A percentile compares a stretch with the other conserved stretches of the same genome.
Evolutionary conservation across 2,888 invertebrate genomes (phyloP).

Genomic region (Aelia acuminata): DNA sequence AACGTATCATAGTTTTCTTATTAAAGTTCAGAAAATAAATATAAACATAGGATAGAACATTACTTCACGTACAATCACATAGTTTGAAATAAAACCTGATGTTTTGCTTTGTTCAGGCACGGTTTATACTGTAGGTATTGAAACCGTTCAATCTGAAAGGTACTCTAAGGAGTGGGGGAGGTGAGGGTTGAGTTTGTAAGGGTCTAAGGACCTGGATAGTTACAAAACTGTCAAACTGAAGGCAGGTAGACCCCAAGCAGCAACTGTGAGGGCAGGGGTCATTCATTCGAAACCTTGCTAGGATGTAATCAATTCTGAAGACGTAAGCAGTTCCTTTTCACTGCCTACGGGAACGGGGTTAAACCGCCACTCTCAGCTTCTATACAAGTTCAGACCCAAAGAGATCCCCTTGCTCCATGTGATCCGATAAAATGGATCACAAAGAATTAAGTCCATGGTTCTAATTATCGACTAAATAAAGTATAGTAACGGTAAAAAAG

Average conservation of each 20-base stretch:
- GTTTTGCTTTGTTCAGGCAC: too few species aligned
- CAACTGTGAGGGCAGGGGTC: background rate
- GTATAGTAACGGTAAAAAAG: too few species aligned
- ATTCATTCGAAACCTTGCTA: background rate
- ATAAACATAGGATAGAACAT: too few species aligned
- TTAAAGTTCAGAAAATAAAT: too few species aligned
- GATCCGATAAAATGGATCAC: background rate
- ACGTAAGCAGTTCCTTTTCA: background rate
- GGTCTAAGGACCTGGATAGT: background rate
- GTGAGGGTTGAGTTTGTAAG: background rate
- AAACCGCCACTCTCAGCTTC: background rate
- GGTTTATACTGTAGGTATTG: too few species aligned
- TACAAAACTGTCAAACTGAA: background rate
- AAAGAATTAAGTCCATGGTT: background rate
- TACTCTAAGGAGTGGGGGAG: too few species aligned
- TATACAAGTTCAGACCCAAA: background rate
- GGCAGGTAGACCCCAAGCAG: background rate
- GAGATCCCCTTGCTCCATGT: background rate
- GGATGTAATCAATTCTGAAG: background rate
- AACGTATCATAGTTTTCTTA: too few species aligned
- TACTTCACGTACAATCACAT: too few species aligned
- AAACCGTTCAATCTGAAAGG: background rate
- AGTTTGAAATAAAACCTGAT: too few species aligned
- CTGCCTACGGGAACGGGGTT: background rate
- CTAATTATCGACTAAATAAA: too few species aligned